A percentile compares a stretch with the other conserved stretches of the same genome.
These are phyloP conservation scores for Dicycla oo DNA, from an alignment of 2,888 invertebrate species.

Conservation along the genomic window DNA sequence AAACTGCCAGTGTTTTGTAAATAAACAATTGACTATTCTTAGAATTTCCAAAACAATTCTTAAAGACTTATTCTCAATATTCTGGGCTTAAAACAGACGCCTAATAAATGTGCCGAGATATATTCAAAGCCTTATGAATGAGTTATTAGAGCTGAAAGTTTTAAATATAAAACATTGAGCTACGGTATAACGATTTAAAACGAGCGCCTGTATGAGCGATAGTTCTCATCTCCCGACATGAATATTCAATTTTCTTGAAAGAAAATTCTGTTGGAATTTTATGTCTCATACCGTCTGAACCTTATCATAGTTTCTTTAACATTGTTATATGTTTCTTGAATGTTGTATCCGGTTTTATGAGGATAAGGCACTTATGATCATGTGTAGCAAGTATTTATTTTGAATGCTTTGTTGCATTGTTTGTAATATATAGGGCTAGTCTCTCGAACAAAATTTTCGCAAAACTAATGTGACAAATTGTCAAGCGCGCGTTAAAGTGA, in stretches of 20 bases:
- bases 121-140: slow-evolving; percentile 47
- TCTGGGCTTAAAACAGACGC: slow-evolving; percentile 6
- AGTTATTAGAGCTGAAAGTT: slow-evolving; percentile 31
- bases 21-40: slow-evolving; percentile 22
- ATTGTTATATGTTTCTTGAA: slow-evolving; percentile 24
- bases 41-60: slow-evolving; percentile 13
- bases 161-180: slow-evolving; percentile 49
- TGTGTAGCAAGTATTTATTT: slow-evolving; percentile 2
- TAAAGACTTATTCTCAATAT: slow-evolving; percentile 10
- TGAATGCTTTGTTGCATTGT: neutral
- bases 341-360: neutral
- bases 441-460: neutral
- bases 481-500: neutral
- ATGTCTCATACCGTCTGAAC: slow-evolving; percentile 56
- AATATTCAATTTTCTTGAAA: slow-evolving; percentile 81
- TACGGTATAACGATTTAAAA: slow-evolving; percentile 51
- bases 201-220: slow-evolving; percentile 66
- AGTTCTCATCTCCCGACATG: slow-evolving; percentile 69
- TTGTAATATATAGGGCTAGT: neutral
- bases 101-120: slow-evolving; percentile 39
- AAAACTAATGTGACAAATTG: neutral
- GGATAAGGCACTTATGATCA: slow-evolving; percentile 5
- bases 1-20: slow-evolving; percentile 32
- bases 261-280: slow-evolving; percentile 74
- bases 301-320: slow-evolving; percentile 29